A percentile compares a stretch with the other conserved stretches of the same genome.
Conservation (phyloP, 2,888 invertebrate genomes). For the Leptopilina syphax region DNA sequence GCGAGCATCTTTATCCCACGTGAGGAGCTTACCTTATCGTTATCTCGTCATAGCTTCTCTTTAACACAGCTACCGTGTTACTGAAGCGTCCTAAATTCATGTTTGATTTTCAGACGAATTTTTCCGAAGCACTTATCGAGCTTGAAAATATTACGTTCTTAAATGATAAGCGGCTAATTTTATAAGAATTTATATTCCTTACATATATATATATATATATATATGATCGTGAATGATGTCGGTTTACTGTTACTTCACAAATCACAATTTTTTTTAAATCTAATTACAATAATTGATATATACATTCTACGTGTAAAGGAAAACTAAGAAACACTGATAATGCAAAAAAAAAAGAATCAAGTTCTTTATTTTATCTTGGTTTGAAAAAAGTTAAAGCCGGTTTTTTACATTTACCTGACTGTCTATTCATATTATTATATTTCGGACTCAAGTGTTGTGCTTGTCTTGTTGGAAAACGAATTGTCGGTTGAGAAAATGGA, state of each 20-base stretch:
- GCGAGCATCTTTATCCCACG: slow-evolving; percentile 18
- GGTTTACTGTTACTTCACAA: neutral
- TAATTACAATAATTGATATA: neutral
- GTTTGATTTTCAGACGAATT: slow-evolving; percentile 26
- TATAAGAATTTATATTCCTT: too few species aligned
- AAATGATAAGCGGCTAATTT: neutral
- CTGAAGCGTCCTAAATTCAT: slow-evolving; percentile 44
- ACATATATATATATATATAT: too few species aligned
- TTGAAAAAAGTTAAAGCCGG: neutral
- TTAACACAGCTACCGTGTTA: slow-evolving; percentile 56
- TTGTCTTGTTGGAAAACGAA: neutral
- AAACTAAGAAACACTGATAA: neutral
- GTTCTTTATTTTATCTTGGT: neutral
- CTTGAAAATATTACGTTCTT: slow-evolving; percentile 9
- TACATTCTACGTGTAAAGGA: neutral
- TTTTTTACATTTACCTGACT: neutral
- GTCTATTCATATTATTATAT: neutral
- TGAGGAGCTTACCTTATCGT: slow-evolving; percentile 48
- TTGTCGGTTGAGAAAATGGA: neutral
- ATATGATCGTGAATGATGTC: too few species aligned
- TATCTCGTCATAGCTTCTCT: slow-evolving; percentile 54
- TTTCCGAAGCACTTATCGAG: slow-evolving; percentile 4
- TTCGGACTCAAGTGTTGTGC: neutral
- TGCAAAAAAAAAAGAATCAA: neutral
- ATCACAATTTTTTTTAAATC: neutral